phyloP scores from a whole-genome alignment of 2,888 invertebrate species.

The Ernsta delagoae region DNA sequence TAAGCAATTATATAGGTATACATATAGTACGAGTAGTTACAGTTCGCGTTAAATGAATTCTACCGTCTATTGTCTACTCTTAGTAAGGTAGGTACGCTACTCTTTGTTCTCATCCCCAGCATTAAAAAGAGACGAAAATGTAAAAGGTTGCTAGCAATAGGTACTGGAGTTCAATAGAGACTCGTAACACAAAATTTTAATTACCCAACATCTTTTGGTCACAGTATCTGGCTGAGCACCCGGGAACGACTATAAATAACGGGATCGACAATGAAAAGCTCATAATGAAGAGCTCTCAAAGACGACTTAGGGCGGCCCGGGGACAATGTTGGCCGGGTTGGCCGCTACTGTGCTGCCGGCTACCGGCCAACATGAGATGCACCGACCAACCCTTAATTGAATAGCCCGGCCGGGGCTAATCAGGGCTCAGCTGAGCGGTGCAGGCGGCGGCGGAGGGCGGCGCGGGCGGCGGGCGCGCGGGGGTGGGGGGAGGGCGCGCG shows the following conservation, averaged over 20 bases:
- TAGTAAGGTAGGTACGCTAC: conserved; percentile 1
- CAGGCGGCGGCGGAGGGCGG: conserved; percentile 53
- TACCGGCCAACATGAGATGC: conserved; percentile 66
- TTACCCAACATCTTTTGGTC: conserved; percentile 25
- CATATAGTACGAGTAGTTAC: conserved; percentile 6
- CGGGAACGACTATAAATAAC: conserved; percentile 64
- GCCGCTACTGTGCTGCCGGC: conserved; percentile 54
- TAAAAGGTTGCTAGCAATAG: conserved; percentile 5
- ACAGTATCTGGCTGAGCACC: conserved; percentile 45
- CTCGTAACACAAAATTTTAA: conserved; percentile 16
- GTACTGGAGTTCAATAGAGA: neutral
- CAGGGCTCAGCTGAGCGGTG: conserved; percentile 82
- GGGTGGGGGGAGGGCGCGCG: no score
- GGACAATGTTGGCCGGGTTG: conserved; percentile 43
- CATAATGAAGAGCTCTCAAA: conserved; percentile 74
- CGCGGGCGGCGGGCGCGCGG: conserved; percentile 37
- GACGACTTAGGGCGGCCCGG: conserved; percentile 50
- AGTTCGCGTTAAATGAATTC: conserved; percentile 8
- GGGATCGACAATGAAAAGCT: conserved; percentile 62
- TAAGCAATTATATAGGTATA: no score
- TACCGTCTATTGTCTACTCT: conserved; percentile 2
- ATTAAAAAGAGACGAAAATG: conserved; percentile 1
- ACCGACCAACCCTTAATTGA: conserved; percentile 81
- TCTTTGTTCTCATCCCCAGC: conserved; percentile 5
- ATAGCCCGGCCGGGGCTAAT: conserved; percentile 82